Evolutionary conservation across 2,113 vertebrate species (phyloP), one percentile per base, ranked within the genome.

Genomic region (Enhydra lutris): DNA sequence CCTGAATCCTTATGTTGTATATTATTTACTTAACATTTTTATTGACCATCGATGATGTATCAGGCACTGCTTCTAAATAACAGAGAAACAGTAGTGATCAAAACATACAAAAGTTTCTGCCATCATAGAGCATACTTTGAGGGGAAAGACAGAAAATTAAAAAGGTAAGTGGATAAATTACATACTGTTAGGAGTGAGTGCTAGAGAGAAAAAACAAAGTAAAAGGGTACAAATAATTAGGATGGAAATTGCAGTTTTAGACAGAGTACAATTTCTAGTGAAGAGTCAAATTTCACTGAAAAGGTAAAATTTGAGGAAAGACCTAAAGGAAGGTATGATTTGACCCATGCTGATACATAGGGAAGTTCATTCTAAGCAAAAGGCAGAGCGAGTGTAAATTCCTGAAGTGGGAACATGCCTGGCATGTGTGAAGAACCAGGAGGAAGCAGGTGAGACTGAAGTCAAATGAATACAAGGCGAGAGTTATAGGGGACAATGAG

Each of bases 151-250:
- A 79, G 23, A 50, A 78, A 52, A 20, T 31, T 24, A 59, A 89
- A 82, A 74, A 87, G 82, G 50, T 36, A 88, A 87, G 42, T 57
- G 21, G n/a, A 0, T 94, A 76, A 82, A 87, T 82, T 55, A 78
- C 14, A 29, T 29, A 95, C 10, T 69, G 31, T 89, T 55, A 89
- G n/a, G 24, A 69, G 45, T 2, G 69, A 79, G 8, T 55, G 11
- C 59, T 88, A 63, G 88, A 88, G 73, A 47, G 18, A 86, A 87
- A 82, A 80, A 61, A 74, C 31, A 65, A 42, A 81, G 26, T 81
- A 83, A 3, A n/a, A 36, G 39, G 3, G 67, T 45, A 67, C 7
- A 81, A 82, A 76, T 50, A 42, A 86, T n/a, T 45, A n/a, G 12
- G 20, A 63, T 88, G 45, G 59, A 76, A 91, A 83, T 63, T 15